Percentiles rank a stretch among this genome's conserved stretches.
Conservation (phyloP, 2,888 invertebrate species). For the Trypoxylon attenuatum region DNA sequence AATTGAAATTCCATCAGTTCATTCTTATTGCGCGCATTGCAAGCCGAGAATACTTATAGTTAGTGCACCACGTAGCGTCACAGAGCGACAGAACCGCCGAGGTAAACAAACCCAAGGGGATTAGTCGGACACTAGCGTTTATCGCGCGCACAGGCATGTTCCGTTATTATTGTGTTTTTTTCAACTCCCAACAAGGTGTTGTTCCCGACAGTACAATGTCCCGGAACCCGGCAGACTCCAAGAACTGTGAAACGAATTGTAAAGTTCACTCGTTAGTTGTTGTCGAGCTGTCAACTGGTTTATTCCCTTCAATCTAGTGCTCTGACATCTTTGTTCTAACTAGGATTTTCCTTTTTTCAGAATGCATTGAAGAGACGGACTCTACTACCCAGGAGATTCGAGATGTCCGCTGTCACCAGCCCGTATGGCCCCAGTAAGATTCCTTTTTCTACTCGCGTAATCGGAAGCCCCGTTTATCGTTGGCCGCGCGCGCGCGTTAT, state of each 20-base stretch:
- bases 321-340: slow-evolving; percentile 15
- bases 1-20: slow-evolving; percentile 36
- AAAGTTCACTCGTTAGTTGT: slow-evolving; percentile 55
- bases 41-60: neutral
- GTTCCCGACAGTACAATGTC: slow-evolving; percentile 13
- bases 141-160: slow-evolving; percentile 17
- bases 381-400: slow-evolving; percentile 62
- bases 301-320: slow-evolving; percentile 59
- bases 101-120: slow-evolving; percentile 29
- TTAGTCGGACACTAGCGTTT: slow-evolving; percentile 39
- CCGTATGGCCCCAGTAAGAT: slow-evolving; percentile 74
- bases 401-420: slow-evolving; percentile 74
- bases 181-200: neutral
- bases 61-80: no score
- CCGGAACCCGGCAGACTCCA: slow-evolving; percentile 43
- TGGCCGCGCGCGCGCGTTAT: neutral
- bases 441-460: neutral
- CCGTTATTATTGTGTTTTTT: neutral
- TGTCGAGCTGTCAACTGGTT: slow-evolving; percentile 62
- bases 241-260: slow-evolving; percentile 59
- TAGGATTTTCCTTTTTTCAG: slow-evolving; percentile 60
- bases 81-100: slow-evolving; percentile 17
- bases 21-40: slow-evolving; percentile 1
- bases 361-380: slow-evolving; percentile 67
- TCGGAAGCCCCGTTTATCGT: neutral